phyloP scores from a whole-genome alignment of 2,797 vertebrate genomes.

The Mormyrus hasselquistii region DNA sequence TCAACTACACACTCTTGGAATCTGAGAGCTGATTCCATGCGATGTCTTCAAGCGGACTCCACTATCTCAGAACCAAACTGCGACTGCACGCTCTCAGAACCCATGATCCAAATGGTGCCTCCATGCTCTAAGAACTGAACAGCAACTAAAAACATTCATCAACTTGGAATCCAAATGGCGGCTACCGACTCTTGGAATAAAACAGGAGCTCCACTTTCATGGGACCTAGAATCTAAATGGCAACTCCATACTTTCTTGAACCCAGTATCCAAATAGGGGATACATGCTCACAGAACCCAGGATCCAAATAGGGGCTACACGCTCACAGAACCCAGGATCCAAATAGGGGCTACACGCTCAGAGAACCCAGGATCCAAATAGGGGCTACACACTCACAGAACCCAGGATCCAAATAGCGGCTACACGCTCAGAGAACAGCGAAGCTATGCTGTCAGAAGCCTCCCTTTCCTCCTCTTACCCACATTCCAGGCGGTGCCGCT shows the following conservation, averaged over 20 bases:
- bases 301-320: background rate
- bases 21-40: too few relatives aligned
- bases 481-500: slow-evolving; percentile 71
- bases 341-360: background rate
- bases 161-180: background rate
- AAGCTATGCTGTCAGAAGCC: background rate
- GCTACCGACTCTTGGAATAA: background rate
- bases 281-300: background rate
- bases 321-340: background rate
- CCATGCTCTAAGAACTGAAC: background rate
- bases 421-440: background rate
- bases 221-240: too few relatives aligned
- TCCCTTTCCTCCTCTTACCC: slow-evolving; percentile 53
- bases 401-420: background rate
- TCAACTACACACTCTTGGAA: background rate
- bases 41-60: background rate
- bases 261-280: background rate
- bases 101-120: background rate
- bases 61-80: background rate
- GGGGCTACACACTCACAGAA: background rate
- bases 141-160: background rate
- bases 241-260: too few relatives aligned
- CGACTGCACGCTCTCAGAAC: background rate
- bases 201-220: too few relatives aligned
- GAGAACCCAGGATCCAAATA: background rate